Evolutionary conservation across 2,113 vertebrate species (phyloP).

Genomic region (Scomber colias): DNA sequence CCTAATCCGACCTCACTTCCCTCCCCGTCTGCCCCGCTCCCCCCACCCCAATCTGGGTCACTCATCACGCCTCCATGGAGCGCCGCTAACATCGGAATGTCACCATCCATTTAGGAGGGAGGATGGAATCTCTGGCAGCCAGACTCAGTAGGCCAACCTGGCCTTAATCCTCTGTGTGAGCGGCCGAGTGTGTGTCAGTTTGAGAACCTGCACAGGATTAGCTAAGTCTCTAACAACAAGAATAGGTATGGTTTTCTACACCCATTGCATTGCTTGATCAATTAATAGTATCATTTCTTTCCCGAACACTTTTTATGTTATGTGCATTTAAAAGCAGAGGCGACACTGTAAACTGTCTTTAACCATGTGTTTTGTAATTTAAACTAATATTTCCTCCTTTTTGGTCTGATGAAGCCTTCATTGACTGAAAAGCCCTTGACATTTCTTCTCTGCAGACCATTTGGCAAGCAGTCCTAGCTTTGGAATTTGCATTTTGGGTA

Average conservation of each 20-base stretch:
- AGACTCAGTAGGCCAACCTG: constrained; percentile 68
- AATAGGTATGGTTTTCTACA: neutral
- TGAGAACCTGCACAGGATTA: neutral
- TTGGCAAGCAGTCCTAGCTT: too few relatives aligned
- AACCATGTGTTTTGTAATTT: neutral
- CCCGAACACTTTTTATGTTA: too few relatives aligned
- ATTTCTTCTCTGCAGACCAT: too few relatives aligned
- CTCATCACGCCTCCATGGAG: constrained; percentile 65
- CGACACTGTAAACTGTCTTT: neutral
- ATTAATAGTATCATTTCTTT: neutral
- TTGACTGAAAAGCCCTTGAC: neutral
- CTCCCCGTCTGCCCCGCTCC: constrained; percentile 19
- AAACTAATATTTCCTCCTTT: neutral
- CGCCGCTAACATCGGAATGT: constrained; percentile 72
- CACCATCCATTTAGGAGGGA: constrained; percentile 75
- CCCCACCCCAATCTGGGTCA: constrained; percentile 76
- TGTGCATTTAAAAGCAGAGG: neutral
- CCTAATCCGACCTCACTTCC: constrained; percentile 54
- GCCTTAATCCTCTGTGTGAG: constrained; percentile 73
- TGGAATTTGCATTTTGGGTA: too few relatives aligned
- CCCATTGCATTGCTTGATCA: neutral
- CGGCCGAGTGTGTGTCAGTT: neutral
- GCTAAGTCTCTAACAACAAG: neutral
- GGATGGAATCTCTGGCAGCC: constrained; percentile 68
- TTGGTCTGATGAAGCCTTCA: neutral